Evolutionary conservation across 2,797 vertebrate genomes (phyloP), one percentile per base, ranked within the genome.

Genomic region (Coranthus polyacanthus): DNA sequence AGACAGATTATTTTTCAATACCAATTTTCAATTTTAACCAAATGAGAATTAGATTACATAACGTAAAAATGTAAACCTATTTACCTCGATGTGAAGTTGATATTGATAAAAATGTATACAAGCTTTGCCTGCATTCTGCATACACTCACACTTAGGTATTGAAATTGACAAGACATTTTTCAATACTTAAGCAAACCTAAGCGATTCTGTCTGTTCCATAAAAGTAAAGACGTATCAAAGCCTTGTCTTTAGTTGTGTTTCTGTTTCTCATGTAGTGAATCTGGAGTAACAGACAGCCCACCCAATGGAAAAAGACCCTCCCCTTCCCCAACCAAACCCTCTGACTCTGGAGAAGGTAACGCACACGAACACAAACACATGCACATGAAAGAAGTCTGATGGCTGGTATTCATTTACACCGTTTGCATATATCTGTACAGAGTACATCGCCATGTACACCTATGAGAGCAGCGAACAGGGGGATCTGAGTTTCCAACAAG

Each of bases 381-480:
- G 5, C 0, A 1, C 13, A 12, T 34, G 45, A 8, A 5, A 5
- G 24, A 17, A 0, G 2, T 16, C 3, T 0, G 13, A 0, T 2
- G 0, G 29, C 3, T 20, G 12, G 2, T 32, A 36, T 1, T 22
- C 6, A 2, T 4, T 55, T 12, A 51, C 32, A 12, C 2, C 15
- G 12, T 60, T 9, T 22, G 0, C 17, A 5, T 78, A 12, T 5
- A 4, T 70, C 45, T 29, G 12, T 21, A 1, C 76, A 99, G 98
- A 99, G 78, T 99, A 95, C 70, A 84, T 99, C 80, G 98, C 98
- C 81, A 98, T 99, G 97, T 99, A 99, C 84, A 99, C 97, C 6
- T 99, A 99, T 2, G 98, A 99, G 92, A 99, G 98, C 92, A 97
- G 91, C 42, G 98, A 99, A 90, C 97, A 97, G 91, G 98, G 98